A percentile compares a stretch with the other conserved stretches of the same genome.
These are phyloP conservation scores for Vandiemenella viatica DNA, from an alignment of 2,888 invertebrate genomes.

Conservation along the genomic window DNA sequence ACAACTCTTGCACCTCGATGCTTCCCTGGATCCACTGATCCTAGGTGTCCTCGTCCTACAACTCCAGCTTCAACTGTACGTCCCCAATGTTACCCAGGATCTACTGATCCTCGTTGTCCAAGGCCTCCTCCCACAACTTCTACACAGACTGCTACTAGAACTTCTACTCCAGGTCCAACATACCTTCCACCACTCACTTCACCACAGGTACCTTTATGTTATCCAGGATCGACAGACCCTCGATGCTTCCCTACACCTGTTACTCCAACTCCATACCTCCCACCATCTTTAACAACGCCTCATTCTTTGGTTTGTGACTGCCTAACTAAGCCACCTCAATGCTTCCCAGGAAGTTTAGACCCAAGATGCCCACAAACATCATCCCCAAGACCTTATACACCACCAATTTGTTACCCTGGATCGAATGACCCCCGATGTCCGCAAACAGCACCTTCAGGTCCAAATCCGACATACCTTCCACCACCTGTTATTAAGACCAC, in stretches of 20 bases:
- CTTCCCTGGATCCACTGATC: slow-evolving; percentile 16
- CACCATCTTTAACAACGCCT: background rate
- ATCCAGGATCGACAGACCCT: background rate
- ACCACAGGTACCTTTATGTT: slow-evolving; percentile 4
- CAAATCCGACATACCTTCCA: slow-evolving; percentile 16
- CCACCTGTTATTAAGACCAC: slow-evolving; percentile 13
- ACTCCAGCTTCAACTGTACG: slow-evolving; percentile 22
- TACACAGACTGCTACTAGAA: slow-evolving; percentile 23
- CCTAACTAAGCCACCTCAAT: background rate
- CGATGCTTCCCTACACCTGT: background rate
- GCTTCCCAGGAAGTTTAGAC: slow-evolving; percentile 5
- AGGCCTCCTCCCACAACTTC: background rate
- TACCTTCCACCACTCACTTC: slow-evolving; percentile 18
- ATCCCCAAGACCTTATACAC: slow-evolving; percentile 16
- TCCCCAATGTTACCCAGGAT: slow-evolving; percentile 11
- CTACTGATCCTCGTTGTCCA: slow-evolving; percentile 19
- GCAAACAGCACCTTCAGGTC: slow-evolving; percentile 10
- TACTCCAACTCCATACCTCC: background rate
- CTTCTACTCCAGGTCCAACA: slow-evolving; percentile 22
- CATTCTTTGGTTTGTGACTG: background rate
- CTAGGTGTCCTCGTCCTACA: slow-evolving; percentile 16
- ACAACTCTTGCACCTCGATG: slow-evolving; percentile 12
- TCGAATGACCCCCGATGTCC: slow-evolving; percentile 19
- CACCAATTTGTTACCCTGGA: slow-evolving; percentile 21
- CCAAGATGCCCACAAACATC: slow-evolving; percentile 15